Evolutionary conservation across 2,888 invertebrate genomes (phyloP), one percentile per base, ranked within the genome.

Genomic region (Drosophila tripunctata): DNA sequence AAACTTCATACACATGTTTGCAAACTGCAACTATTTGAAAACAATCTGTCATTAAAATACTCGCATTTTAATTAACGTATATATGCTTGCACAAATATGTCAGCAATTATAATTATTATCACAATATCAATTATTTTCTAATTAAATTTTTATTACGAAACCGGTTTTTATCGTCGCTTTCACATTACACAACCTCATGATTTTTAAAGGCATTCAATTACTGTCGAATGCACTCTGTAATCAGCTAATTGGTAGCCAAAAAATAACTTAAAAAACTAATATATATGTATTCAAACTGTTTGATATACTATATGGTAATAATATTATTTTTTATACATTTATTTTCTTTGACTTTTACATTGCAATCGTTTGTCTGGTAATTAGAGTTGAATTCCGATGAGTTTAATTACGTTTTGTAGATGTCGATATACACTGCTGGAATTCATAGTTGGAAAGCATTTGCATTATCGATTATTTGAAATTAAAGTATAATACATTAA

Each of bases 1-100:
- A n/a, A n/a, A n/a, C n/a, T n/a, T n/a, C n/a, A n/a, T n/a, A n/a
- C n/a, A n/a, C n/a, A n/a, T 24, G 24, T 36, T 48, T 48, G 17
- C 12, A 38, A 50, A 50, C 19, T 30, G 19, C 17, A 51, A 40
- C 50, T 51, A 51, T 40, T 51, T 51, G 19, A 40, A 30, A 51
- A 30, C 50, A 38, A 51, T 30, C 50, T 51, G 50, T 51, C 50
- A 40, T 40, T 12, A 14, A 21, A 38, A 40, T 38, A 12, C 15
- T n/a, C 15, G 21, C 35, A 50, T 57, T 48, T 57, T 50, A 57
- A 57, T 50, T 57, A 57, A 50, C n/a, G n/a, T n/a, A n/a, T 57
- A 33, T 41, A 48, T 43, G 35, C 35, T 8, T 43, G 27, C 30
- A 35, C 12, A 50, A 58, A 58, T 58, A 33, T 58, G 41, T 43